Evolutionary conservation across 2,888 invertebrate genomes (phyloP), one percentile per base, ranked within the genome.

Genomic region (Anarsia innoxiella): DNA sequence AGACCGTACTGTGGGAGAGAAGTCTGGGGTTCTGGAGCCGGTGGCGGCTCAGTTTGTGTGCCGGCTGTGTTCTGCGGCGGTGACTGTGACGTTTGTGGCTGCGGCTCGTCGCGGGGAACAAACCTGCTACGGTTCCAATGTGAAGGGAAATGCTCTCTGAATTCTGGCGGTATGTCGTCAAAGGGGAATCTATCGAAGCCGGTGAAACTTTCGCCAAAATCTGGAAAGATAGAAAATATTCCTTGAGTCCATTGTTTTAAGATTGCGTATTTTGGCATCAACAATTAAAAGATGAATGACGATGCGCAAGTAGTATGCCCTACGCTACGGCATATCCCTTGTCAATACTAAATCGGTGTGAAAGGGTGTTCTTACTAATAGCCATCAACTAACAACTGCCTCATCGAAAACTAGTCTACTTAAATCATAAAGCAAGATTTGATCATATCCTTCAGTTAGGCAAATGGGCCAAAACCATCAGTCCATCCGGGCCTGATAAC

Each of bases 1-100:
- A 91, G 66, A 2, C 90, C 90, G 86, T 91, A 89, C 51, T 91
- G 91, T 32, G 89, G 88, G 8, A 91, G 57, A 40, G 25, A 8
- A 2, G 60, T 49, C 15, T 65, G 63, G 38, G 64, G 58, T 35
- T 59, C 44, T 11, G 49, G 48, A 40, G 47, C 51, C 15, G 62
- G 59, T 2, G 66, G 57, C 31, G 59, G 66, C 50, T 79, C 79
- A 36, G 83, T 80, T 62, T 83, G 83, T 58, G 83, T 79, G 40
- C 74, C 68, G 32, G 73, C 53, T n/a, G 69, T 67, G 36, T 70
- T 66, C 37, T 75, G 73, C 36, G 54, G 53, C n/a, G 56, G 59
- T 26, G 60, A 58, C 39, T 51, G 60, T 1, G 48, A 42, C 36
- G 55, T 51, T 12, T 59, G 58, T 33, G 52, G 43, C n/a, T 57